Conservation (phyloP, 2,797 vertebrate genomes). For the Typhlichthys subterraneus region DNA sequence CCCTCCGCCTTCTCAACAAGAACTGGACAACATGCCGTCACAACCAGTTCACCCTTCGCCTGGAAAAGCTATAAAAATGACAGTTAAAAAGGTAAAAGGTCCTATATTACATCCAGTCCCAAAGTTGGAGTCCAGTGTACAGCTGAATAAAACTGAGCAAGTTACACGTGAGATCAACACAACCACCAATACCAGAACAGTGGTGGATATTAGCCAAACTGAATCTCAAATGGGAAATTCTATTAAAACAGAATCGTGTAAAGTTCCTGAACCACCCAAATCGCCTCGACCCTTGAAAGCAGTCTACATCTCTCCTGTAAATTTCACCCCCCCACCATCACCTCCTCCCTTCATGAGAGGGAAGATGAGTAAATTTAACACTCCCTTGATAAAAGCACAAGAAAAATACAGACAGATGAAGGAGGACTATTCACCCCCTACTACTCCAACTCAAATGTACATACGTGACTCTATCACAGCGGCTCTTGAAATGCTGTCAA, state of each 20-base stretch:
- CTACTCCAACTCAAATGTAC: slow-evolving; percentile 58
- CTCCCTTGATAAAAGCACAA: slow-evolving; percentile 91
- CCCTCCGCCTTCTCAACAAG: slow-evolving; percentile 78
- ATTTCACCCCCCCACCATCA: slow-evolving; percentile 81
- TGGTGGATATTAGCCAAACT: slow-evolving; percentile 45
- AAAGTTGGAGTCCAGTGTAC: slow-evolving; percentile 76
- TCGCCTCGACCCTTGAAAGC: slow-evolving; percentile 69
- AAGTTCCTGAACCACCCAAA: slow-evolving; percentile 65
- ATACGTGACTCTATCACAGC: slow-evolving; percentile 66
- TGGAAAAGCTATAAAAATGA: slow-evolving; percentile 70
- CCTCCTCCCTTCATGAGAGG: slow-evolving; percentile 72
- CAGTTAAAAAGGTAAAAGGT: slow-evolving; percentile 74
- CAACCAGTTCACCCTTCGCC: slow-evolving; percentile 51
- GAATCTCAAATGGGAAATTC: slow-evolving; percentile 42
- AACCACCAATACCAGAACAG: slow-evolving; percentile 19
- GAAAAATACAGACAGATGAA: slow-evolving; percentile 83
- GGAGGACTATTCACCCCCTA: slow-evolving; percentile 75
- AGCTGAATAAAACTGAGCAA: slow-evolving; percentile 52
- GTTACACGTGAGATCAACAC: slow-evolving; percentile 32
- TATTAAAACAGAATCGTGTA: slow-evolving; percentile 47
- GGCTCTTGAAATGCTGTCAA: slow-evolving; percentile 70
- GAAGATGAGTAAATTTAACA: slow-evolving; percentile 87
- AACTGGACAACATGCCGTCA: slow-evolving; percentile 71
- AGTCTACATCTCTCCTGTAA: slow-evolving; percentile 70
- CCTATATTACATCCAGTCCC: slow-evolving; percentile 69